phyloP scores from a whole-genome alignment of 2,113 vertebrate genomes.

The Aptenodytes forsteri region DNA sequence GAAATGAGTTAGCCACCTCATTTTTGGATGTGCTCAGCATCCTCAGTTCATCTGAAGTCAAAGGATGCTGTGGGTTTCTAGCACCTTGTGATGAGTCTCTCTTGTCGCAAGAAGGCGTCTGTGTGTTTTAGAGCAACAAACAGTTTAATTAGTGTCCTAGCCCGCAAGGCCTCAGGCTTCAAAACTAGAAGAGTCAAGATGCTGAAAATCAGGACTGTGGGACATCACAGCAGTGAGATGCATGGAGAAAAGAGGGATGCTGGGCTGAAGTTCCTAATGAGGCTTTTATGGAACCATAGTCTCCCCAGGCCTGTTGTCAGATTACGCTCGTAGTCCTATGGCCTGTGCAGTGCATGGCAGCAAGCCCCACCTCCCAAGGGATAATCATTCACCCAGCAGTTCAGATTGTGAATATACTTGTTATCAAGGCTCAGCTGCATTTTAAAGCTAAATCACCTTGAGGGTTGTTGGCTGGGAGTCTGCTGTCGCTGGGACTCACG shows the following conservation, averaged over 20 bases:
- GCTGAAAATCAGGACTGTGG: neutral
- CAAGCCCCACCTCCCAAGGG: neutral
- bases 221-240: neutral
- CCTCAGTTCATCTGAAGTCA: neutral
- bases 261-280: neutral
- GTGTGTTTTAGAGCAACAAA: neutral
- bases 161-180: neutral
- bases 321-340: rapidly evolving
- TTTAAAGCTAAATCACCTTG: neutral
- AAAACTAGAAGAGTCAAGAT: neutral
- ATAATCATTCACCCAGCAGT: neutral
- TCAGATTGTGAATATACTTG: neutral
- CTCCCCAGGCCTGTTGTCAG: neutral
- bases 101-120: neutral
- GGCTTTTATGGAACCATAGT: neutral
- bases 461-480: neutral
- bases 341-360: neutral
- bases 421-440: neutral
- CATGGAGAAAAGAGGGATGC: neutral
- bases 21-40: neutral
- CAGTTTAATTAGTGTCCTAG: neutral
- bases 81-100: neutral
- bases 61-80: neutral
- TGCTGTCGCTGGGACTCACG: rapidly evolving
- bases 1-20: neutral